Percentiles rank a stretch among this genome's conserved stretches.
These are phyloP conservation scores for Micromussa lordhowensis DNA, from an alignment of 92 coral and sea anemone species.

Conservation along the genomic window DNA sequence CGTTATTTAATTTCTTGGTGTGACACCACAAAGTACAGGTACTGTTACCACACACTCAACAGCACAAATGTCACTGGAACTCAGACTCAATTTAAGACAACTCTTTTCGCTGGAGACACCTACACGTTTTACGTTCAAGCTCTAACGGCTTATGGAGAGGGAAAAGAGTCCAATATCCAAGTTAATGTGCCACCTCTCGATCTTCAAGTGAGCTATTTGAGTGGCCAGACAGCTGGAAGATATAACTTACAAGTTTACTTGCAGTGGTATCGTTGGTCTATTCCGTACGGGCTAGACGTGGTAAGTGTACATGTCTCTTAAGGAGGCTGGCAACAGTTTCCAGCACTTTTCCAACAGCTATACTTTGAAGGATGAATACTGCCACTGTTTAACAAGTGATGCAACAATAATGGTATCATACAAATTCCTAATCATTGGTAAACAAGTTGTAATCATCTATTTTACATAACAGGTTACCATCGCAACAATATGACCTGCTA, in stretches of 20 bases:
- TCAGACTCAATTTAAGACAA: not conserved
- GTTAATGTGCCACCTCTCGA: constrained; percentile 5
- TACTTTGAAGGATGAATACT: no score
- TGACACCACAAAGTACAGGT: not conserved
- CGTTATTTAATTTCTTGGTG: constrained; percentile 5
- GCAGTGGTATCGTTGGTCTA: not conserved
- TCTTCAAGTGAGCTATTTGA: not conserved
- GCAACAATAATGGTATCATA: no score
- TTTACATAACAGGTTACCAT: no score
- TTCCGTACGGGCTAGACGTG: not conserved
- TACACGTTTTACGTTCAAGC: constrained; percentile 10
- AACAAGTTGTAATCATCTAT: no score
- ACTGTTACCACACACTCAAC: not conserved
- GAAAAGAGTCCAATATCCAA: not conserved
- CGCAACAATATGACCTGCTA: no score
- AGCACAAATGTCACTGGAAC: not conserved
- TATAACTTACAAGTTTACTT: constrained; percentile 11
- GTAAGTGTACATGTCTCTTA: not conserved
- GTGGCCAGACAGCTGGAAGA: not conserved
- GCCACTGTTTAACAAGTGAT: no score
- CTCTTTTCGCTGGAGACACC: constrained; percentile 9
- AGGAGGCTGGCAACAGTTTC: no score
- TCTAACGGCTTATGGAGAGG: constrained; percentile 1
- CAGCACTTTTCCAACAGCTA: no score
- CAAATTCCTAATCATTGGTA: no score